Evolutionary conservation across 2,888 invertebrate genomes (phyloP).

Genomic region (Marronus borbonicus): DNA sequence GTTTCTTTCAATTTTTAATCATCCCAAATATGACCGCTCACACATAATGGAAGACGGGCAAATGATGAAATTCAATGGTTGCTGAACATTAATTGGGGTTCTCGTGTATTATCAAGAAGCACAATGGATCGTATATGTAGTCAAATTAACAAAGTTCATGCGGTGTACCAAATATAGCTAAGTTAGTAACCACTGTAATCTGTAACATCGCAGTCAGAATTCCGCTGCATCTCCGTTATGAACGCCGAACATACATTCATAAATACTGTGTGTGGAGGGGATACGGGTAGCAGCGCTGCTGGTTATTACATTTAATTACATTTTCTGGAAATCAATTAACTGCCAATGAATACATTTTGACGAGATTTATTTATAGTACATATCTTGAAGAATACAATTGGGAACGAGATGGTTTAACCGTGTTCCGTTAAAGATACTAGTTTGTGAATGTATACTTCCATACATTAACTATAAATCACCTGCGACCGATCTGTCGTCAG

Average conservation of each 20-base stretch:
- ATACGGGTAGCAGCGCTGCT: not conserved
- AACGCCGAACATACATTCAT: not conserved
- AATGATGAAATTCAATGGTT: not conserved
- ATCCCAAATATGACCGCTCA: no score
- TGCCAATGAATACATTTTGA: conserved; percentile 15
- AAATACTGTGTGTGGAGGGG: not conserved
- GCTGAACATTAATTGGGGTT: conserved; percentile 25
- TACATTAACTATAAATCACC: conserved; percentile 25
- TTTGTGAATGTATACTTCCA: not conserved
- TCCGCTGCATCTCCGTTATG: conserved; percentile 4
- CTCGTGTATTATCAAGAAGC: not conserved
- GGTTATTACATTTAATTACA: conserved; percentile 36
- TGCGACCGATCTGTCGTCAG: conserved; percentile 14
- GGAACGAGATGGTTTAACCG: not conserved
- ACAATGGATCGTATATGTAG: conserved; percentile 11
- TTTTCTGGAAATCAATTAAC: conserved; percentile 40
- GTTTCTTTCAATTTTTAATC: no score
- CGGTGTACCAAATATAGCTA: not conserved
- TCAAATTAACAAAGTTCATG: conserved; percentile 29
- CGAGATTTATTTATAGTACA: conserved; percentile 12
- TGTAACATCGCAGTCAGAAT: conserved; percentile 4
- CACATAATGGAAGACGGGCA: no score
- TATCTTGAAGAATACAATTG: not conserved
- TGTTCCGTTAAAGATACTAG: not conserved
- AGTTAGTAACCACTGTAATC: not conserved